Base-by-base conservation (phyloP, 2,113 vertebrate genomes). In the Neofelis nebulosa region DNA sequence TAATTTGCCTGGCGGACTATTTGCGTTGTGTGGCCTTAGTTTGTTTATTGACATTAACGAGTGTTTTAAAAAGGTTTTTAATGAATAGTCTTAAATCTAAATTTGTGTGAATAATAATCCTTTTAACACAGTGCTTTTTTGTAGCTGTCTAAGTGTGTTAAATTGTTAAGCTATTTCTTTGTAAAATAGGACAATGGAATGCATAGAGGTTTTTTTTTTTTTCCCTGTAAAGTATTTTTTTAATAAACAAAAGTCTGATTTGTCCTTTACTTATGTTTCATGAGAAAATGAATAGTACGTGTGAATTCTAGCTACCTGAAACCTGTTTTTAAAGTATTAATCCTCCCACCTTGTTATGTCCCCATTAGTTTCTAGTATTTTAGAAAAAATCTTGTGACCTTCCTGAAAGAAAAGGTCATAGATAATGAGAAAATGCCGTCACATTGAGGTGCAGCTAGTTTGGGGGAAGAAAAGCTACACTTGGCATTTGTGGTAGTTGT, bases 161-260 rank as follows among this genome's bases (percentile, higher is more conserved):
- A 98, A 98, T 98, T 98, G 98, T 98, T 98, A 98, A 98, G 99
- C 99, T 99, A 97, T 99, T 98, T 98, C 98, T 99, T 99, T 99
- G 99, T 99, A 98, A 98, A 98, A 98, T 99, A 99, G 98, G 98
- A 98, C 97, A 98, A 98, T 98, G 99, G 99, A 99, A 99, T 99
- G 98, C 99, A 99, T 98, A 99, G 98, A 99, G 92, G 96, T 97
- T 98, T 97, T 98, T 98, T 97, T 98, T 98, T 92, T 98, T 98
- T 99, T 92, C 96, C 98, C 98, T 99, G 99, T 99, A 99, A 99
- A 99, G 98, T 99, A 99, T 99, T 99, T 99, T 99, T 99, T 99
- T 99, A 99, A 99, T 99, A 99, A 99, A 99, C 98, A 98, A 98
- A 78, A 99, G 98, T 98, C 98, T 99, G 99, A 99, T 98, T 99